Percentiles rank a stretch among this genome's conserved stretches.
Conservation (phyloP, 2,113 vertebrate genomes). For the Rhabdomys dilectus region DNA sequence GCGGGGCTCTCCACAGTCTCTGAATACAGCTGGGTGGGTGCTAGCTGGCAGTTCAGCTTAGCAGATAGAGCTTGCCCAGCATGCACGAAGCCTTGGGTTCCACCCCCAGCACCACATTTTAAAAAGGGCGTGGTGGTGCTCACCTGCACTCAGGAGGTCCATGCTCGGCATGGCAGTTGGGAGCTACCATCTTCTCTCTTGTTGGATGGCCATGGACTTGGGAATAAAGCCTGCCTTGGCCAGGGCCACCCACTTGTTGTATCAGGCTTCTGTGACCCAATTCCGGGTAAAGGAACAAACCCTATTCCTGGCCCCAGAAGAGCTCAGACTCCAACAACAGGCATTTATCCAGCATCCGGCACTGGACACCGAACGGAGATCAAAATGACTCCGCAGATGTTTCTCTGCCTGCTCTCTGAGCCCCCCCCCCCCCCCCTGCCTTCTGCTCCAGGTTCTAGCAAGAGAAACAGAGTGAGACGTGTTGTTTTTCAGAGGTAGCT, state of each 20-base stretch:
- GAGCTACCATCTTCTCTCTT: background rate
- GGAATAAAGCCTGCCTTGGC: background rate
- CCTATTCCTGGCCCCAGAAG: background rate
- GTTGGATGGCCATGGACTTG: background rate
- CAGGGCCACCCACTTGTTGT: background rate
- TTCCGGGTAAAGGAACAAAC: background rate
- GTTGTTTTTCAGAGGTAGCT: background rate
- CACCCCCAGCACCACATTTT: background rate
- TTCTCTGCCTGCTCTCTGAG: background rate
- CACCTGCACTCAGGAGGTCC: background rate
- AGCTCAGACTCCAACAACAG: rapidly evolving
- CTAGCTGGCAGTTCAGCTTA: background rate
- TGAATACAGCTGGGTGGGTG: background rate
- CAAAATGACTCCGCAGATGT: rapidly evolving
- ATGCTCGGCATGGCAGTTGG: background rate
- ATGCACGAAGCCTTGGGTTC: background rate
- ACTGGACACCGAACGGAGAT: background rate
- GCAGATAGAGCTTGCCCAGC: no score
- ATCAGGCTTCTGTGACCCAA: background rate
- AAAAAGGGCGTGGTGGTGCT: background rate
- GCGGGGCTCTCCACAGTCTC: background rate
- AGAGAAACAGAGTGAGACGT: background rate
- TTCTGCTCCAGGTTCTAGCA: background rate
- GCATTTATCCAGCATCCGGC: background rate
- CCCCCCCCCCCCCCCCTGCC: background rate